Conservation (phyloP, 92 coral and sea anemone species). For the Parazoanthus atlanticus region DNA sequence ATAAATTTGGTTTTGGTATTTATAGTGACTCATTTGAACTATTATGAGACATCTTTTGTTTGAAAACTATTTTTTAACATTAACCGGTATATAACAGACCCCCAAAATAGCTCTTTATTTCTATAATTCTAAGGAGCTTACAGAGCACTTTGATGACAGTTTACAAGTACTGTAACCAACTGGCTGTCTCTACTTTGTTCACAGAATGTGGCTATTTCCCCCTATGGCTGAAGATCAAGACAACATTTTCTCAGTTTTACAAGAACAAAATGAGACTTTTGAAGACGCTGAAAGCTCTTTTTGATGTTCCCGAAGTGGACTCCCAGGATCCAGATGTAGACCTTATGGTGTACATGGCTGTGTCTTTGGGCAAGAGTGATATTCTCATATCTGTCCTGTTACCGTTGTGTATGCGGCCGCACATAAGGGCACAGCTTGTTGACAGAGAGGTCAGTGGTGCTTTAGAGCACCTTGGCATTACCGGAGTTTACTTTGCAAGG, state of each 20-base stretch:
- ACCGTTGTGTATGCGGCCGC: constrained; percentile 59
- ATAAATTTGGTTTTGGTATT: too few species aligned
- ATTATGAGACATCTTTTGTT: too few species aligned
- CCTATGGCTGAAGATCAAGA: constrained; percentile 73
- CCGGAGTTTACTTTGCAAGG: constrained; percentile 77
- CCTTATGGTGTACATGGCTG: constrained; percentile 72
- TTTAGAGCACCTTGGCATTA: constrained; percentile 53
- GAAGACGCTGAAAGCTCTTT: constrained; percentile 58
- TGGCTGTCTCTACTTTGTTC: neutral
- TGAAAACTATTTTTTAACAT: too few species aligned
- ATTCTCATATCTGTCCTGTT: constrained; percentile 68
- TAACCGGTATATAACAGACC: too few species aligned
- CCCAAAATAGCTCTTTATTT: too few species aligned
- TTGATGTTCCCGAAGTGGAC: constrained; percentile 68
- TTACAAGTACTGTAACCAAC: neutral
- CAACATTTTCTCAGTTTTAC: constrained; percentile 64
- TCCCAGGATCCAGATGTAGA: constrained; percentile 60
- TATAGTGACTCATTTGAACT: too few species aligned
- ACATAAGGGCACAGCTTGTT: constrained; percentile 55
- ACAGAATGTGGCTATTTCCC: constrained; percentile 85
- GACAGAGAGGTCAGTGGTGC: constrained; percentile 53
- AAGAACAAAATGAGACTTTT: constrained; percentile 53
- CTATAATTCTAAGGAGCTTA: too few species aligned
- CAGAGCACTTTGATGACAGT: too few species aligned
- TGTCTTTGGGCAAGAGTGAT: constrained; percentile 71